These are phyloP conservation scores for Mareca penelope DNA, from an alignment of 2,797 vertebrate genomes.

Conservation along the genomic window DNA sequence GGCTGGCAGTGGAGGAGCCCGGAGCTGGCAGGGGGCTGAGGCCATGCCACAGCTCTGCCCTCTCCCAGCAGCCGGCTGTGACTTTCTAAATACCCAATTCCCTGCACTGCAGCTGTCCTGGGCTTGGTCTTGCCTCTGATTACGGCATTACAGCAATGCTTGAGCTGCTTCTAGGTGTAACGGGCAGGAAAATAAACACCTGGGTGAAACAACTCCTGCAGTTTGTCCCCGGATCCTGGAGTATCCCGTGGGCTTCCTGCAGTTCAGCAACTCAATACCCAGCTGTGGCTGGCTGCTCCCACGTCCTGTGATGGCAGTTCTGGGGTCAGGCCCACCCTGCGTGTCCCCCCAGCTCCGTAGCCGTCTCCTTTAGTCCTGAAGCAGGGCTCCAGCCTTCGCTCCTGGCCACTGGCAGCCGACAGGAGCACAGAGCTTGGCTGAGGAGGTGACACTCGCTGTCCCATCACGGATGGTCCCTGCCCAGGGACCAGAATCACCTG, in stretches of 20 bases:
- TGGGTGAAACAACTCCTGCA: not conserved
- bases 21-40: rapidly evolving
- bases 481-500: not conserved
- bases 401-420: not conserved
- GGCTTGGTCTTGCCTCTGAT: not conserved
- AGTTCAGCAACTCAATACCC: not conserved
- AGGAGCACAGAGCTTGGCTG: not conserved
- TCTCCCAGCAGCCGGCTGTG: not conserved
- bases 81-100: not conserved
- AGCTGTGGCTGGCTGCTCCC: not conserved
- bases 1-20: not conserved
- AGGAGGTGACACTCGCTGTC: not conserved
- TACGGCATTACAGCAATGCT: not conserved
- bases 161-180: not conserved
- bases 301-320: not conserved
- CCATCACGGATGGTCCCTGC: not conserved
- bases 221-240: not conserved
- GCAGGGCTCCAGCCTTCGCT: not conserved
- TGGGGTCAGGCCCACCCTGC: rapidly evolving
- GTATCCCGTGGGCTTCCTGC: not conserved
- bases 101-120: not conserved
- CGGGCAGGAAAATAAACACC: not conserved
- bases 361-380: not conserved
- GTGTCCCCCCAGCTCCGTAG: not conserved
- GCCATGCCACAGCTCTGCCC: not conserved